phyloP scores from a whole-genome alignment of 2,888 invertebrate species.

The Seira ritae region DNA sequence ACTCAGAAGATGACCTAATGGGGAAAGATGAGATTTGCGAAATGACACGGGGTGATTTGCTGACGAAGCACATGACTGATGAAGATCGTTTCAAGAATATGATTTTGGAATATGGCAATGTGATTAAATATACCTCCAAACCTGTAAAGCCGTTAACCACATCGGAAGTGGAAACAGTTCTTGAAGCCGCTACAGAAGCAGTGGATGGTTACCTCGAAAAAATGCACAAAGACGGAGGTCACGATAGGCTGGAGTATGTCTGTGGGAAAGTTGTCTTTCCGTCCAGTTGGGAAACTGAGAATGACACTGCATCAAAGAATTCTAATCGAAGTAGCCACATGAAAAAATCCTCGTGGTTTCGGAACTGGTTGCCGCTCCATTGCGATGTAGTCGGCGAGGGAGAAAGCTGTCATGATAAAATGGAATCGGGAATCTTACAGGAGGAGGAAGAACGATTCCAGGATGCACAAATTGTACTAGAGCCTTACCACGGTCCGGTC shows the following conservation, averaged over 20 bases:
- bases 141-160: background rate
- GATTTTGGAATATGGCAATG: background rate
- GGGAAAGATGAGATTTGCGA: background rate
- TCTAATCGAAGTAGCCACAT: too few relatives aligned
- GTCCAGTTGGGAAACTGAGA: background rate
- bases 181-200: conserved; percentile 23
- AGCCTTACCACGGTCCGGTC: conserved; percentile 54
- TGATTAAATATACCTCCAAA: background rate
- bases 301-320: too few relatives aligned
- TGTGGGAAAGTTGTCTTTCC: conserved; percentile 28
- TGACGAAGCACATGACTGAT: background rate
- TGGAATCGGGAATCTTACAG: too few relatives aligned
- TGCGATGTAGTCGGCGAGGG: too few relatives aligned
- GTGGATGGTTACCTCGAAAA: conserved; percentile 20
- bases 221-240: background rate
- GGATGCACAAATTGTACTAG: background rate
- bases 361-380: too few relatives aligned
- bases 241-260: conserved; percentile 27
- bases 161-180: conserved; percentile 16
- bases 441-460: too few relatives aligned
- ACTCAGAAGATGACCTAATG: conserved; percentile 23
- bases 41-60: background rate
- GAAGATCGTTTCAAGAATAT: conserved; percentile 32
- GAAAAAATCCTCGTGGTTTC: too few relatives aligned
- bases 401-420: too few relatives aligned